phyloP scores from a whole-genome alignment of 1,140 invertebrate genomes.

The Pachypeltis micranthus region DNA sequence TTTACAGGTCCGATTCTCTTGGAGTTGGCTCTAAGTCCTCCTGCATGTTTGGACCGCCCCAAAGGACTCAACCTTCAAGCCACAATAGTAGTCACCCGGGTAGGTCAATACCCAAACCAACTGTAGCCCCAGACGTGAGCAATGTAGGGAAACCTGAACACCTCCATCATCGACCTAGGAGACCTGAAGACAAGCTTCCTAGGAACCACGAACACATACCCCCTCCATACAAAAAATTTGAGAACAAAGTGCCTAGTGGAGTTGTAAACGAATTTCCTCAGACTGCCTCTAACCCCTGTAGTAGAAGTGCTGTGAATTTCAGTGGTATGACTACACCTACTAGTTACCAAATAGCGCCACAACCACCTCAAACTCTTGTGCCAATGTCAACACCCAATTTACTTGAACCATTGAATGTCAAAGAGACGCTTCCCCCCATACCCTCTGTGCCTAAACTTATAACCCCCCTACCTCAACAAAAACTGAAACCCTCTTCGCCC shows the following conservation, averaged over 20 bases:
- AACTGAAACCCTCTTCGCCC: background rate
- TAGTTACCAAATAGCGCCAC: constrained; percentile 11
- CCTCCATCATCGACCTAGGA: constrained; percentile 9
- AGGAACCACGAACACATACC: constrained; percentile 9
- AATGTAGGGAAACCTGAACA: constrained; percentile 9
- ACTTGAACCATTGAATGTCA: background rate
- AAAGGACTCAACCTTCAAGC: constrained; percentile 15
- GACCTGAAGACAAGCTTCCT: constrained; percentile 7
- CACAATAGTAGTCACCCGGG: constrained; percentile 1
- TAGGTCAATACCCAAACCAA: constrained; percentile 5
- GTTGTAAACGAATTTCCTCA: constrained; percentile 4
- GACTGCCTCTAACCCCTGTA: background rate
- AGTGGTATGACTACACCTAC: background rate
- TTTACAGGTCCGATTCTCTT: background rate
- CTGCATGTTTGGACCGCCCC: constrained; percentile 19
- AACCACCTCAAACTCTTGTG: background rate
- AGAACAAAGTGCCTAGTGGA: constrained; percentile 10
- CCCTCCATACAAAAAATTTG: constrained; percentile 9
- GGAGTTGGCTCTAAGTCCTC: constrained; percentile 13
- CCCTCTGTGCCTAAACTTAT: background rate
- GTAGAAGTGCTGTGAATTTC: background rate
- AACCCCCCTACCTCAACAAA: background rate
- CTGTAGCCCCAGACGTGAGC: background rate
- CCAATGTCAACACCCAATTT: background rate
- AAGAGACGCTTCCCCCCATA: background rate